Evolutionary conservation across 1,140 invertebrate species (phyloP).

Genomic region (Augochlora pura): DNA sequence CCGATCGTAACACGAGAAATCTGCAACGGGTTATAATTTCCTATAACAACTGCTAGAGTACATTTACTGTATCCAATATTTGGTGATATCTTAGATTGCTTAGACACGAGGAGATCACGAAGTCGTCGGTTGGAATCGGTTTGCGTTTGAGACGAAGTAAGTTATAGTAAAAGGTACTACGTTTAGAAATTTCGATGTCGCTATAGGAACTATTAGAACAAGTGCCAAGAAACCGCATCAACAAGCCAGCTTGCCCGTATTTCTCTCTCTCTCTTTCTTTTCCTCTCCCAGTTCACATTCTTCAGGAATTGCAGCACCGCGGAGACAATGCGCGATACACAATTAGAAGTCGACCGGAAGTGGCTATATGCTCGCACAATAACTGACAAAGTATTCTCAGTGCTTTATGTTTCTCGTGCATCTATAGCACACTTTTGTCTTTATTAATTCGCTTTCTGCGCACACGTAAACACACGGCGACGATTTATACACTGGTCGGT

Average conservation of each 20-base stretch:
- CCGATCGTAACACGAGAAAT: no score
- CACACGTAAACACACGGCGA: no score
- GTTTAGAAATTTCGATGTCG: not conserved
- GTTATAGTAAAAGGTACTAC: not conserved
- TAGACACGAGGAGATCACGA: not conserved
- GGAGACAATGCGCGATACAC: constrained; percentile 7
- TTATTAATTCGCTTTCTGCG: no score
- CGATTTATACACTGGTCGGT: no score
- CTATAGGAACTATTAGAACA: not conserved
- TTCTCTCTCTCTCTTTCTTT: not conserved
- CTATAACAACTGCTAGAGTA: no score
- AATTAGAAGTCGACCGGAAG: constrained; percentile 6
- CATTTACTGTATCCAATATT: no score
- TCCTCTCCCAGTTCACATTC: not conserved
- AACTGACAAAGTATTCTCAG: not conserved
- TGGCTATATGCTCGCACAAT: not conserved
- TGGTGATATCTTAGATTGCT: no score
- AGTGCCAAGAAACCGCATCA: constrained; percentile 11
- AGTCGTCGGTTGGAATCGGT: not conserved
- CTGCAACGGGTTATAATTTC: no score
- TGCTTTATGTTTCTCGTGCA: not conserved
- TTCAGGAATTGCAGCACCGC: not conserved
- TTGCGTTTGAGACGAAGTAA: not conserved
- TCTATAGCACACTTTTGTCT: not conserved
- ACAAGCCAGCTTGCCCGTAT: not conserved